A percentile compares a stretch with the other conserved stretches of the same genome.
Conservation (phyloP, 2,797 vertebrate species). For the Acipenser oxyrinchus region DNA sequence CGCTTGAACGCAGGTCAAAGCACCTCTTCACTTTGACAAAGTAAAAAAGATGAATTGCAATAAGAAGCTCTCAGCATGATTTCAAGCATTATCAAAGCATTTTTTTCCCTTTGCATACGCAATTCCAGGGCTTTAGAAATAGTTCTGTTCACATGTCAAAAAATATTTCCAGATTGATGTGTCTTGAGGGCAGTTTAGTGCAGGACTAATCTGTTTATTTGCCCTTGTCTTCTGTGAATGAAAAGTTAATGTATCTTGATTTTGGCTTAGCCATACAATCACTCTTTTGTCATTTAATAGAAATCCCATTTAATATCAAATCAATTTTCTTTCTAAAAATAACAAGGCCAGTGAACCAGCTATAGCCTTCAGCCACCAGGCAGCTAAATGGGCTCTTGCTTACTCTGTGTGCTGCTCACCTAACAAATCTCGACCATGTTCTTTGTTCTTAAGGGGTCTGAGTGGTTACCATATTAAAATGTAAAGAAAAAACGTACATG, state of each 20-base stretch:
- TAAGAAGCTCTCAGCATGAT: no score
- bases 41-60: no score
- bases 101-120: no score
- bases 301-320: background rate
- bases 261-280: background rate
- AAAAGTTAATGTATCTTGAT: background rate
- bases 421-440: background rate
- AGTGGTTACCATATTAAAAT: no score
- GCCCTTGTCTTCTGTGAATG: background rate
- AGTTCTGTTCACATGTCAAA: background rate
- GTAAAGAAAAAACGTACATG: no score
- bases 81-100: no score
- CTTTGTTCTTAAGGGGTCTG: no score
- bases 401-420: background rate
- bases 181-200: background rate
- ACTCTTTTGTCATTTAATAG: background rate
- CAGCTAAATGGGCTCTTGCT: background rate
- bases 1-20: no score
- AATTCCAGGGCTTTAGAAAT: no score
- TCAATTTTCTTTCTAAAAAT: slow-evolving; percentile 5
- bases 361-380: background rate
- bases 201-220: background rate
- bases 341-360: background rate
- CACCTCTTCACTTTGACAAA: no score
- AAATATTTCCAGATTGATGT: background rate